Conservation (phyloP, 1,140 invertebrate species). For the Caenorhabditis brenneri region DNA sequence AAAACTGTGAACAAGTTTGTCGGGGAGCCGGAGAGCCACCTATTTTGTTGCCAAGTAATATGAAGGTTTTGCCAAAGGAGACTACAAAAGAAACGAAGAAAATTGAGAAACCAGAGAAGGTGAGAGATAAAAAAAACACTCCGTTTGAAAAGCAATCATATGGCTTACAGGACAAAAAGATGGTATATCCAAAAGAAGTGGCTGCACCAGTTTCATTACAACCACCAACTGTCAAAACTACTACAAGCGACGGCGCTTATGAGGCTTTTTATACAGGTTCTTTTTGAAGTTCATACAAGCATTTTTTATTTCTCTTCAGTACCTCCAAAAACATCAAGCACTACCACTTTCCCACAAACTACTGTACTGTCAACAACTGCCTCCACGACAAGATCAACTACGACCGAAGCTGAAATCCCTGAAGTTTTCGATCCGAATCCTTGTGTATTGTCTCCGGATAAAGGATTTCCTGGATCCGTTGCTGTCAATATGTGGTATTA, state of each 20-base stretch:
- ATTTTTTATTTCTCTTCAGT: neutral
- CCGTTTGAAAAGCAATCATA: too few relatives aligned
- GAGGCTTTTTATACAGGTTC: slow-evolving; percentile 9
- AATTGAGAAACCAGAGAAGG: neutral
- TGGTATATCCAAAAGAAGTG: slow-evolving; percentile 18
- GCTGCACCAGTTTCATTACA: neutral
- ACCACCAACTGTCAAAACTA: neutral
- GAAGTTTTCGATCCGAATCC: slow-evolving; percentile 46
- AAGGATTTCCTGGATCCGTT: slow-evolving; percentile 31
- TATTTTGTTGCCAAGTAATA: slow-evolving; percentile 7
- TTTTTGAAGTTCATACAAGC: neutral
- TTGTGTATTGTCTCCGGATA: slow-evolving; percentile 49
- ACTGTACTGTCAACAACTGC: neutral
- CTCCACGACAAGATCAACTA: neutral
- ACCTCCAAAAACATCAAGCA: neutral
- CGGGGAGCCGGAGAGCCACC: slow-evolving; percentile 34
- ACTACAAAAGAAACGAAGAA: neutral
- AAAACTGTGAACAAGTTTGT: slow-evolving; percentile 50
- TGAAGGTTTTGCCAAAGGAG: neutral
- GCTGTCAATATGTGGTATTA: slow-evolving; percentile 38
- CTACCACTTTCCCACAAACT: neutral
- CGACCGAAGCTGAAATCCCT: neutral
- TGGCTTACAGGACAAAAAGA: slow-evolving; percentile 37
- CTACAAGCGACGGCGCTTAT: neutral
- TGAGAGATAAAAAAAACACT: neutral